These are phyloP conservation scores for Zaprionus ghesquierei DNA, from an alignment of 1,140 invertebrate genomes.

Conservation along the genomic window DNA sequence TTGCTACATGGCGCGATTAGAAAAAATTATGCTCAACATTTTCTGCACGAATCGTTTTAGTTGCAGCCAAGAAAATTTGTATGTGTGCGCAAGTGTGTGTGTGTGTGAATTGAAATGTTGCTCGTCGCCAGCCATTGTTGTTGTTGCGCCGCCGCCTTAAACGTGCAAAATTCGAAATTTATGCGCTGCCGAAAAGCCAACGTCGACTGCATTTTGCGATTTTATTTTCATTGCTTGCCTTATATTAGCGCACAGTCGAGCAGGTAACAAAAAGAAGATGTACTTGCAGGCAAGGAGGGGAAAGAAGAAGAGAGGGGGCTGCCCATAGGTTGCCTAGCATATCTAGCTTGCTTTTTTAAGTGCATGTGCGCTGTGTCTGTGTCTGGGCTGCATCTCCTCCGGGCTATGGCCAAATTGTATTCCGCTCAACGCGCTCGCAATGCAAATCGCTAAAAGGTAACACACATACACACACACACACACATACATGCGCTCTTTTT, in stretches of 20 bases:
- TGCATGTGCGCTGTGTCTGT: slow-evolving; percentile 19
- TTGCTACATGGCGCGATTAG: slow-evolving; percentile 58
- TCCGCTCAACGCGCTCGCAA: slow-evolving; percentile 64
- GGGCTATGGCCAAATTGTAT: slow-evolving; percentile 75
- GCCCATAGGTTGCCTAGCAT: slow-evolving; percentile 63
- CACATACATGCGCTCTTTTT: slow-evolving; percentile 25
- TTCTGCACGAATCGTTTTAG: slow-evolving; percentile 73
- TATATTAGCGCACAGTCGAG: slow-evolving; percentile 73
- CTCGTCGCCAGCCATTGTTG: slow-evolving; percentile 3
- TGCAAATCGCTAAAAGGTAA: slow-evolving; percentile 77
- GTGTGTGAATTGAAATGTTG: slow-evolving; percentile 52
- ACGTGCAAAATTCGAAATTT: slow-evolving; percentile 59
- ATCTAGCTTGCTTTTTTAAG: slow-evolving; percentile 72
- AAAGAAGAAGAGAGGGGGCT: background rate
- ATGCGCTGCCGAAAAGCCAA: slow-evolving; percentile 68
- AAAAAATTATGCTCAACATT: slow-evolving; percentile 77
- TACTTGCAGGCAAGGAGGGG: background rate
- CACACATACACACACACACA: slow-evolving; percentile 31
- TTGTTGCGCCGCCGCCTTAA: slow-evolving; percentile 20
- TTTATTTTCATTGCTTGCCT: slow-evolving; percentile 75
- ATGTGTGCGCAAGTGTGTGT: slow-evolving; percentile 11
- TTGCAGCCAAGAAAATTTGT: slow-evolving; percentile 44
- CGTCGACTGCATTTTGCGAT: slow-evolving; percentile 37
- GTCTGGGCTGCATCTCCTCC: slow-evolving; percentile 7
- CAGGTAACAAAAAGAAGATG: slow-evolving; percentile 41